phyloP scores from a whole-genome alignment of 2,888 invertebrate species.

The Pachycephus smyrnensis region DNA sequence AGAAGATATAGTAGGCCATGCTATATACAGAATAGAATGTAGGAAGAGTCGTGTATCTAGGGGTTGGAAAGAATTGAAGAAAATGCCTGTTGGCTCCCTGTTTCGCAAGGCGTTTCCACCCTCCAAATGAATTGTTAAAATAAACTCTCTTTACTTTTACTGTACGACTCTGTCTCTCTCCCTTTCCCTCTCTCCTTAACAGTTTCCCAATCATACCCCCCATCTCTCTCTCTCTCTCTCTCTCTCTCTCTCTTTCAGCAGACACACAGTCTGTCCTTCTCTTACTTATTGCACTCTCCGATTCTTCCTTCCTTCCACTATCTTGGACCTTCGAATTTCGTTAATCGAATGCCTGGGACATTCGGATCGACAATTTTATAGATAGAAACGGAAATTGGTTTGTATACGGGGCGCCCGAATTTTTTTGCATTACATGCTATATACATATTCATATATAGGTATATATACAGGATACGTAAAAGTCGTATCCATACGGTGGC shows the following conservation, averaged over 20 bases:
- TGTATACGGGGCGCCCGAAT: too few species aligned
- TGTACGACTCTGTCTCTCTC: too few species aligned
- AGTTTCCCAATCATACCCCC: too few species aligned
- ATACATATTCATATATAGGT: not conserved
- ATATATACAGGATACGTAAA: not conserved
- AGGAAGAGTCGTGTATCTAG: not conserved
- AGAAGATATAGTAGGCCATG: too few species aligned
- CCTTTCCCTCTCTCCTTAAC: not conserved
- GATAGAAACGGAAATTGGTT: too few species aligned
- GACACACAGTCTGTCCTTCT: too few species aligned
- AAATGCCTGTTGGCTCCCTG: slow-evolving; percentile 3
- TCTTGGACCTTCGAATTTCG: not conserved
- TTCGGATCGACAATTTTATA: too few species aligned
- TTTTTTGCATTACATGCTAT: too few species aligned
- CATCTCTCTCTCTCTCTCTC: not conserved
- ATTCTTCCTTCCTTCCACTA: not conserved
- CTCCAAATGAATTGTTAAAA: not conserved
- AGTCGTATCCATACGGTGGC: not conserved
- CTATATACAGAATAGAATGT: too few species aligned
- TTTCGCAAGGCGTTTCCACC: not conserved
- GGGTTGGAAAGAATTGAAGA: not conserved
- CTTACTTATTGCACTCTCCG: too few species aligned
- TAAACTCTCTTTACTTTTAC: too few species aligned
- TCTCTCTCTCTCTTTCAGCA: too few species aligned
- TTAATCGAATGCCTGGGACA: not conserved